Evolutionary conservation across 2,797 vertebrate species (phyloP).

Genomic region (Fistularia tabacaria): DNA sequence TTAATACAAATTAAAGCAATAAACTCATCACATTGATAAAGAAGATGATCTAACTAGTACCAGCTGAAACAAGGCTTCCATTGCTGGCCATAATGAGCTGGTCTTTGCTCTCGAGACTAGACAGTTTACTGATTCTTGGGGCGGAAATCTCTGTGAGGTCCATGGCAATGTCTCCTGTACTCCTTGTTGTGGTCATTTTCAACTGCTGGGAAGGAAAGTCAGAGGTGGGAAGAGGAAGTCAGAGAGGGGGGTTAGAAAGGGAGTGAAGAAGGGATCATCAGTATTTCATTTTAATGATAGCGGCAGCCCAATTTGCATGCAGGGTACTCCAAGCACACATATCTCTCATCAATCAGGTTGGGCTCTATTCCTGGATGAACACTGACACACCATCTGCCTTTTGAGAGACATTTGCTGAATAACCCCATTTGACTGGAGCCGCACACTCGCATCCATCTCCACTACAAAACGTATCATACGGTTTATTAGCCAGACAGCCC

Average conservation of each 20-base stretch:
- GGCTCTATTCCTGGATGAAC: constrained; percentile 57
- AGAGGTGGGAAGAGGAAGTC: not conserved
- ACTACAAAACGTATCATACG: constrained; percentile 23
- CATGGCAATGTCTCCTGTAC: constrained; percentile 90
- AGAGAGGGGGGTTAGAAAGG: not conserved
- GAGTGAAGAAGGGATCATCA: constrained; percentile 6
- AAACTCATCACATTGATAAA: constrained; percentile 11
- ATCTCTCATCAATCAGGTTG: constrained; percentile 55
- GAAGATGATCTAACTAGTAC: constrained; percentile 62
- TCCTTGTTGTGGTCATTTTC: constrained; percentile 88
- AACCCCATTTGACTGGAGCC: constrained; percentile 40
- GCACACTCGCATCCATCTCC: constrained; percentile 10
- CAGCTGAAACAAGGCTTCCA: constrained; percentile 92
- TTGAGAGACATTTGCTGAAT: constrained; percentile 39
- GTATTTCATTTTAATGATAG: constrained; percentile 48
- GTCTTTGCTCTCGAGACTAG: constrained; percentile 81
- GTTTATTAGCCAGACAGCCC: constrained; percentile 8
- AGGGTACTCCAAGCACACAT: constrained; percentile 14
- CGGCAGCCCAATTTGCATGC: constrained; percentile 35
- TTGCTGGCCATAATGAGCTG: constrained; percentile 95
- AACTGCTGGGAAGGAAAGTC: constrained; percentile 68
- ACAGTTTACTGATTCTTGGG: constrained; percentile 80
- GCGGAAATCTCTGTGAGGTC: constrained; percentile 86
- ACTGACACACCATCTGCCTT: constrained; percentile 48
- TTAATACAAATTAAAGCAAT: constrained; percentile 29